These are phyloP conservation scores for Lemur catta DNA, from an alignment of 2,797 vertebrate species.

Conservation along the genomic window DNA sequence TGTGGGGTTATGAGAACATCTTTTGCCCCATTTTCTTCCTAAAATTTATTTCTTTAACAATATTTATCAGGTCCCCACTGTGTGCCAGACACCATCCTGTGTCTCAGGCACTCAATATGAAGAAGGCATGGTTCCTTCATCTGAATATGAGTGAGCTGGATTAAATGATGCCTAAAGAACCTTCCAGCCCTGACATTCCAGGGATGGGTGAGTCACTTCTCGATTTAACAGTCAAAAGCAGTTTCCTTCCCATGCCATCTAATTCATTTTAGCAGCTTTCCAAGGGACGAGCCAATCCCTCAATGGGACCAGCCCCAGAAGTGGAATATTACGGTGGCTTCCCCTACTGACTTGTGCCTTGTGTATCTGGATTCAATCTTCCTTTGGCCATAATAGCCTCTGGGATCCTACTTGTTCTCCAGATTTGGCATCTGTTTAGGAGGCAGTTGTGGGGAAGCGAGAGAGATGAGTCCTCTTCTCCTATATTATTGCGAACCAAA, in stretches of 20 bases:
- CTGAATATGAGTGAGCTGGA: slow-evolving; percentile 16
- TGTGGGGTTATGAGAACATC: not conserved
- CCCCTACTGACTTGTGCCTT: not conserved
- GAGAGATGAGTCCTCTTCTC: not conserved
- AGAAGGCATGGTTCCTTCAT: not conserved
- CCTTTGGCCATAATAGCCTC: slow-evolving; percentile 25
- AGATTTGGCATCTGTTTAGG: slow-evolving; percentile 44
- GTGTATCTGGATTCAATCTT: slow-evolving; percentile 69
- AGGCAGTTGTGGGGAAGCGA: not conserved
- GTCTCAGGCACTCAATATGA: not conserved
- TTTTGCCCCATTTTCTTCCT: not conserved
- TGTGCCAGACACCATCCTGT: not conserved
- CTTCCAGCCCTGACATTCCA: slow-evolving; percentile 22
- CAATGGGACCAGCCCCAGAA: slow-evolving; percentile 1
- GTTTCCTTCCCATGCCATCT: slow-evolving; percentile 51
- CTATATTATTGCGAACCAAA: not conserved
- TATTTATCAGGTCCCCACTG: not conserved
- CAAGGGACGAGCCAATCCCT: slow-evolving; percentile 55
- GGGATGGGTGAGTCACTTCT: slow-evolving; percentile 43
- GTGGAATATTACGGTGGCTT: slow-evolving; percentile 44
- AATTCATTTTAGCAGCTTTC: slow-evolving; percentile 65
- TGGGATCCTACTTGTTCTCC: slow-evolving; percentile 56
- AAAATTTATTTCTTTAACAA: not conserved
- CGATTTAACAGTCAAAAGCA: slow-evolving; percentile 54
- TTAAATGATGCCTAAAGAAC: slow-evolving; percentile 27